These are phyloP conservation scores for Tyria jacobaeae DNA, from an alignment of 2,888 invertebrate genomes.

Conservation along the genomic window DNA sequence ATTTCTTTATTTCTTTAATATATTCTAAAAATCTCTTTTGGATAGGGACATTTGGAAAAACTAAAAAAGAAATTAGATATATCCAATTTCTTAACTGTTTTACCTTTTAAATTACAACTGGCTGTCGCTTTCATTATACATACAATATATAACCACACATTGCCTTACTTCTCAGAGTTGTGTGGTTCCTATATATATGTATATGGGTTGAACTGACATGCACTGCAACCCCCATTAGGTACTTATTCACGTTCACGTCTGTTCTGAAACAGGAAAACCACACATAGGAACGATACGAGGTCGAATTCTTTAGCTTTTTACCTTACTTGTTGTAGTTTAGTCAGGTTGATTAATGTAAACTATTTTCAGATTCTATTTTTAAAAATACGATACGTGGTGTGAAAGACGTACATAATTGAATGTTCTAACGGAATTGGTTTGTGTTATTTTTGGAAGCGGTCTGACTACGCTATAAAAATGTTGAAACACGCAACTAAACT, in stretches of 20 bases:
- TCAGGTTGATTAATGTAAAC: not conserved
- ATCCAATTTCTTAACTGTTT: too few relatives aligned
- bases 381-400: conserved; percentile 27
- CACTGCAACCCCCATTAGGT: not conserved
- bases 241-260: not conserved
- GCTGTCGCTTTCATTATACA: too few relatives aligned
- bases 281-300: too few relatives aligned
- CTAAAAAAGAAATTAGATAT: too few relatives aligned
- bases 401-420: conserved; percentile 31
- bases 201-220: not conserved
- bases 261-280: too few relatives aligned
- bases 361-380: conserved; percentile 38
- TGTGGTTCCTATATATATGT: not conserved
- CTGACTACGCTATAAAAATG: not conserved
- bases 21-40: too few relatives aligned
- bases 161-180: not conserved
- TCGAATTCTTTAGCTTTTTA: too few relatives aligned
- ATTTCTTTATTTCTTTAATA: too few relatives aligned
- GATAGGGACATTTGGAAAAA: too few relatives aligned
- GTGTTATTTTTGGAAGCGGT: not conserved
- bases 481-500: too few relatives aligned
- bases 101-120: too few relatives aligned
- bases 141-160: too few relatives aligned
- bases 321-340: not conserved
- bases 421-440: conserved; percentile 20